Evolutionary conservation across 1,140 invertebrate genomes (phyloP), one percentile per base, ranked within the genome.

Genomic region (Eurosta solidaginis): DNA sequence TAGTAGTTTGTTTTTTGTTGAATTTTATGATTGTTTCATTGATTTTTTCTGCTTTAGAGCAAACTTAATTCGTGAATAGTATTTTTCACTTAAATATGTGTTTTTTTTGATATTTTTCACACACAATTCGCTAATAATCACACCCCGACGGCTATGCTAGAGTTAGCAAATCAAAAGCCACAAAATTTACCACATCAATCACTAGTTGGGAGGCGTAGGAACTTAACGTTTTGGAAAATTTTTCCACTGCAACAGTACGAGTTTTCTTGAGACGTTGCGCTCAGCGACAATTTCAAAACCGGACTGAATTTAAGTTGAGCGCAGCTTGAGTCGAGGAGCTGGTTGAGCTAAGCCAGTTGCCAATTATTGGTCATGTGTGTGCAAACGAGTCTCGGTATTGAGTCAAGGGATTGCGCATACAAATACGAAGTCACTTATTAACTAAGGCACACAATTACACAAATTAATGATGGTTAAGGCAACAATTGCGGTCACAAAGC

Each of bases 271-370:
- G 27, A 68, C 59, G 59, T 68, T 68, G 33, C 59, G 59, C 80
- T 82, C 80, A 81, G 80, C 82, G 77, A 81, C 81, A 83, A 80
- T 80, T 83, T 79, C 78, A 84, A 85, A 86, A 86, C 85, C 85
- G 85, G 85, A 86, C 82, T 86, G 83, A 84, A 82, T 79, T 68
- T 80, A 80, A 80, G 79, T 78, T 79, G 80, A 80, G 81, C 81
- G 79, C 80, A 74, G 52, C 79, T 45, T 50, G 42, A 63, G 50
- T 14, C 74, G 20, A 20, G 50, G 49, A 76, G 74, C 50, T 52
- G 63, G 33, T 45, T 68, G 9, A 47, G 29, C 45, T 52, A 52
- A 78, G 45, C 20, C 54, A 17, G 1, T 33, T 59, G 54, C 54
- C 17, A n/a, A 25, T 20, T 47, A n/a, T 22, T 4, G 29, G 33